Evolutionary conservation across 2,797 vertebrate species (phyloP).

Genomic region (Intellagama lesueurii): DNA sequence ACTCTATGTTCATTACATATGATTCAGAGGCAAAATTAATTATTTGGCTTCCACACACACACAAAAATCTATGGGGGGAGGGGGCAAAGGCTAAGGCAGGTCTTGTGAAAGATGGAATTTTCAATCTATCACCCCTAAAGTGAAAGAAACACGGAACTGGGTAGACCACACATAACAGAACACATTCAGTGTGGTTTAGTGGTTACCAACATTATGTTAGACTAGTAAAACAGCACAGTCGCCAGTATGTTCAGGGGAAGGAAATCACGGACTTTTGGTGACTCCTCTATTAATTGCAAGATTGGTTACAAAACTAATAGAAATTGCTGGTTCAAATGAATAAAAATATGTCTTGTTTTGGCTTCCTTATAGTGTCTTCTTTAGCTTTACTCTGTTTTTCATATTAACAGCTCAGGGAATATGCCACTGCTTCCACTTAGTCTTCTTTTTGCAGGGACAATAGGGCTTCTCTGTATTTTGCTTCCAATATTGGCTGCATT

Average conservation of each 20-base stretch:
- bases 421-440: no score
- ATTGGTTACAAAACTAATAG: conserved; percentile 1
- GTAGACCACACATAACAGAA: background rate
- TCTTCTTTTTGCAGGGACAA: no score
- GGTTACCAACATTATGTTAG: conserved; percentile 20
- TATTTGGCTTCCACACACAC: conserved; percentile 25
- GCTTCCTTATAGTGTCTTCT: no score
- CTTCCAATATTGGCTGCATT: no score
- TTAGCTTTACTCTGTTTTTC: no score
- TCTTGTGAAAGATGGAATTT: conserved; percentile 24
- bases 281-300: conserved; percentile 22
- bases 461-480: no score
- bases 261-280: conserved; percentile 5
- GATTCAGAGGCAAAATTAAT: background rate
- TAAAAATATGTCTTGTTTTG: no score
- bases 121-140: background rate
- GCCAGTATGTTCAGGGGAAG: background rate
- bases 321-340: conserved; percentile 10
- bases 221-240: background rate
- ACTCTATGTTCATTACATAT: conserved; percentile 49
- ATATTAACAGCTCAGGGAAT: no score
- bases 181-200: background rate
- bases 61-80: conserved; percentile 10
- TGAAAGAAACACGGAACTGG: background rate
- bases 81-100: conserved; percentile 23